Percentiles rank a stretch among this genome's conserved stretches.
phyloP scores from a whole-genome alignment of 1,140 invertebrate genomes.

The Zaprionus vittiger region DNA sequence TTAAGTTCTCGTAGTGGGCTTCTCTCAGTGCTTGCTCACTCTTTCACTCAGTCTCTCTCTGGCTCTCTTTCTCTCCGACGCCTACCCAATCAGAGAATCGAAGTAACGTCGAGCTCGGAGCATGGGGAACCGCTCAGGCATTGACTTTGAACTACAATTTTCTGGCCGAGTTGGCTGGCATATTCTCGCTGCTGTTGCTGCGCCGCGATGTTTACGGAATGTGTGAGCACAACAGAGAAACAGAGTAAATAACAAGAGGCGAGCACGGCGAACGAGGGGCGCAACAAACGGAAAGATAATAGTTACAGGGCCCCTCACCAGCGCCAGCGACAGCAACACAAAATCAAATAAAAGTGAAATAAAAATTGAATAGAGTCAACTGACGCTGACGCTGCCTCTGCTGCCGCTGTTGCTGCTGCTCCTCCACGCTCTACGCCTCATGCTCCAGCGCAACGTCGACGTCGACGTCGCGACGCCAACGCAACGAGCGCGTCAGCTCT shows the following conservation, averaged over 20 bases:
- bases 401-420: slow-evolving; percentile 17
- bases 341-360: slow-evolving; percentile 65
- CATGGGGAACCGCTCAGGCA: slow-evolving; percentile 41
- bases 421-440: slow-evolving; percentile 20
- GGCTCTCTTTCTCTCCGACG: background rate
- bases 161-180: slow-evolving; percentile 20
- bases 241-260: slow-evolving; percentile 50
- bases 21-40: background rate
- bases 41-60: background rate
- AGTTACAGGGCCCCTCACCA: slow-evolving; percentile 32
- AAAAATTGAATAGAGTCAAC: slow-evolving; percentile 56
- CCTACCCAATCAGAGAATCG: slow-evolving; percentile 27
- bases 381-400: slow-evolving; percentile 29
- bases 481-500: slow-evolving; percentile 37
- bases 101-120: background rate
- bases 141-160: slow-evolving; percentile 74
- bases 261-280: background rate
- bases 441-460: slow-evolving; percentile 24
- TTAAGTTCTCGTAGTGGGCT: background rate
- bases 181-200: slow-evolving; percentile 11
- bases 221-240: slow-evolving; percentile 78
- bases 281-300: slow-evolving; percentile 58
- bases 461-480: slow-evolving; percentile 27
- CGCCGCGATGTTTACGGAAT: slow-evolving; percentile 73
- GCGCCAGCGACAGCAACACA: slow-evolving; percentile 29